These are phyloP conservation scores for Diachasma alloeum DNA, from an alignment of 1,140 invertebrate species.

Conservation along the genomic window DNA sequence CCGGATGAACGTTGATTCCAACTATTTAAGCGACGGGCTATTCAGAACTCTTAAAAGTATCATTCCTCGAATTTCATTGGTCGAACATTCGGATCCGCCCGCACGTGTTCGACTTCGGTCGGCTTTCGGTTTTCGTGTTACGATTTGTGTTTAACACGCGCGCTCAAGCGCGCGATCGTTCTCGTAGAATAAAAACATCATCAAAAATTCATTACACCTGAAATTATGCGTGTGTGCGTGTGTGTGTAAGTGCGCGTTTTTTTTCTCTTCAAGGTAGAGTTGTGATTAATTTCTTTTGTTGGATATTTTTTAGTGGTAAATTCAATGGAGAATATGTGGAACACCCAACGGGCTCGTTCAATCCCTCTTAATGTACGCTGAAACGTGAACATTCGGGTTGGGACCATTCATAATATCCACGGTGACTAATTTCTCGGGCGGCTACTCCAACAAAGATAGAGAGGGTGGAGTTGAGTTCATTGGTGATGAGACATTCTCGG, in stretches of 20 bases:
- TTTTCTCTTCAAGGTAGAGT: background rate
- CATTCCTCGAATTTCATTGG: no score
- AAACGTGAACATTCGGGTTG: slow-evolving; percentile 44
- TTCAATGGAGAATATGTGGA: background rate
- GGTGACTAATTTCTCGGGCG: slow-evolving; percentile 54
- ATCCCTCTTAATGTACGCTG: slow-evolving; percentile 45
- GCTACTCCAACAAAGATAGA: background rate
- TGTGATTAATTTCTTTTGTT: background rate
- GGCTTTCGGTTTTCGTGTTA: no score
- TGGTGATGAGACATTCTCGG: no score
- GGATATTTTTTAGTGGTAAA: background rate
- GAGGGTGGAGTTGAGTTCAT: background rate
- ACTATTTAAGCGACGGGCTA: no score
- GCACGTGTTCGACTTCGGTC: no score
- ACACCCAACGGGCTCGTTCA: slow-evolving; percentile 29
- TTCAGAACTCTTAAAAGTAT: no score
- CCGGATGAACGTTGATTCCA: no score
- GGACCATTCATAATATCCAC: slow-evolving; percentile 46
- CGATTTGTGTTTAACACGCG: no score
- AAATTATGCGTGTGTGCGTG: background rate
- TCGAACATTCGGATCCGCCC: no score
- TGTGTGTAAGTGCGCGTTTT: background rate
- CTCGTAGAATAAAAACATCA: background rate
- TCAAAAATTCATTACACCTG: background rate
- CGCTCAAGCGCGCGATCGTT: no score